phyloP scores from a whole-genome alignment of 1,140 invertebrate genomes.

The Dufourea novaeangliae region DNA sequence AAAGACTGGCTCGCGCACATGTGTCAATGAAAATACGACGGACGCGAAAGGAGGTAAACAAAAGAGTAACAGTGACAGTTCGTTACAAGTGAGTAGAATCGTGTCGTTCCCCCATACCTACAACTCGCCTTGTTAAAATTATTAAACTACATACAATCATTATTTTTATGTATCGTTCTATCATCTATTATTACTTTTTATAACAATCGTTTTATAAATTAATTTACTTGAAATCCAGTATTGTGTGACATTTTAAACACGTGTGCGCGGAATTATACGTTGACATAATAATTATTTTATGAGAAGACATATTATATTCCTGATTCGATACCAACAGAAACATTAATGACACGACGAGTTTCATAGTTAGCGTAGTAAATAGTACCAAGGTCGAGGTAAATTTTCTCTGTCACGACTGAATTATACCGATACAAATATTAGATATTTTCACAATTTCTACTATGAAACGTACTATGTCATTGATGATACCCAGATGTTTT shows the following conservation, averaged over 20 bases:
- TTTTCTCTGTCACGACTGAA: background rate
- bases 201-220: background rate
- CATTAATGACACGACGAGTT: background rate
- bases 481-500: no score
- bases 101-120: conserved; percentile 13
- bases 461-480: background rate
- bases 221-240: background rate
- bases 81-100: conserved; percentile 17
- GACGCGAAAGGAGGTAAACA: conserved; percentile 48
- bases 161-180: background rate
- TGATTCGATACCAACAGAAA: background rate
- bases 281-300: background rate
- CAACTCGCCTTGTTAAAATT: background rate
- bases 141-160: background rate
- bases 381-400: background rate
- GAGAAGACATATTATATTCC: background rate
- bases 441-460: background rate
- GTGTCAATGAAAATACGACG: conserved; percentile 31
- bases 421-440: background rate
- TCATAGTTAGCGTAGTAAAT: background rate
- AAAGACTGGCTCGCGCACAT: conserved; percentile 37
- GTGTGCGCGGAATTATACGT: background rate
- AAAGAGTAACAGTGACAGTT: conserved; percentile 49
- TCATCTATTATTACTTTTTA: background rate
- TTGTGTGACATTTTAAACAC: background rate